phyloP scores from a whole-genome alignment of 1,140 invertebrate genomes.

The Venturia canescens region DNA sequence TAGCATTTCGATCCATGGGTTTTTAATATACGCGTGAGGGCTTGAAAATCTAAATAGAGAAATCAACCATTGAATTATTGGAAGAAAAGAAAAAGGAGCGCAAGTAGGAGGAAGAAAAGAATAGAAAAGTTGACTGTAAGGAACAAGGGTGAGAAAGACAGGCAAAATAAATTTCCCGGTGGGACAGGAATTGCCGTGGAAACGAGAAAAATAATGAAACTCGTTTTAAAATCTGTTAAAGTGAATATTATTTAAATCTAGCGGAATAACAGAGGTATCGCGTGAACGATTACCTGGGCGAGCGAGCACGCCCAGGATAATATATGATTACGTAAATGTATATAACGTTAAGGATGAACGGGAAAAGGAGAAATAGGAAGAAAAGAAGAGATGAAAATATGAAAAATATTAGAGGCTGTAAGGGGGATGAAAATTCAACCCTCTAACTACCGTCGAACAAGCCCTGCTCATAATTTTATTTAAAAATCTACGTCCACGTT shows the following conservation, averaged over 20 bases:
- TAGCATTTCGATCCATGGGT: no score
- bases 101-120: background rate
- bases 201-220: conserved; percentile 62
- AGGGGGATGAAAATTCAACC: conserved; percentile 12
- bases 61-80: background rate
- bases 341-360: background rate
- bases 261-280: conserved; percentile 59
- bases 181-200: conserved; percentile 59
- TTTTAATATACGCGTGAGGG: no score
- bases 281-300: conserved; percentile 57
- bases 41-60: background rate
- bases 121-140: background rate
- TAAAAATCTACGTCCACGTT: conserved; percentile 50
- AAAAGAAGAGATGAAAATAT: conserved; percentile 13
- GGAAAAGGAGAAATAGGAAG: background rate
- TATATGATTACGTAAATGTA: conserved; percentile 2
- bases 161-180: conserved; percentile 56
- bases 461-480: conserved; percentile 61
- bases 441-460: conserved; percentile 52
- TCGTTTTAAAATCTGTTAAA: conserved; percentile 64
- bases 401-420: conserved; percentile 25
- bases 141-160: conserved; percentile 27
- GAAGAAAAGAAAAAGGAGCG: background rate
- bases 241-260: conserved; percentile 66
- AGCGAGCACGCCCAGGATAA: conserved; percentile 24